Conservation (phyloP, 53 echinoderm and acorn worm genomes). For the Glandiceps talaboti region DNA sequence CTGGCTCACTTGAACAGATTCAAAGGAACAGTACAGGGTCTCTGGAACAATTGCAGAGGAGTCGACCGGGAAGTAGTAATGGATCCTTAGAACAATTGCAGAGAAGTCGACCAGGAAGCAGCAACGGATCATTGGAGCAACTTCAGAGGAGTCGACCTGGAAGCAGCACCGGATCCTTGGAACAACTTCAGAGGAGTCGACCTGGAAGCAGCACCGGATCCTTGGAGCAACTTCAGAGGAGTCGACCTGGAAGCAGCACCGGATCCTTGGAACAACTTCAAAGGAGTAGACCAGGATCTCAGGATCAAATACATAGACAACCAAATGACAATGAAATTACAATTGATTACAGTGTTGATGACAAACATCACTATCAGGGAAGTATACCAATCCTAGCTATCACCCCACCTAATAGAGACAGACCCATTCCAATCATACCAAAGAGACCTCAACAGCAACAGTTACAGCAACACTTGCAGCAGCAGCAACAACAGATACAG, state of each 20-base stretch:
- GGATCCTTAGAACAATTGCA: too few species aligned
- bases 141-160: not conserved
- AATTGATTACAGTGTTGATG: not conserved
- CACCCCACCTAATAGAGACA: constrained; percentile 10
- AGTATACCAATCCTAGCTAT: not conserved
- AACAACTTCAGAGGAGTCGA: not conserved
- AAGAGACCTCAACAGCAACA: not conserved
- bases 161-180: not conserved
- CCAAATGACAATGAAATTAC: not conserved
- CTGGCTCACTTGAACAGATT: not conserved
- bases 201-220: not conserved
- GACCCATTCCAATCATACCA: constrained; percentile 1
- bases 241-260: not conserved
- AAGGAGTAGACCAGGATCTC: not conserved
- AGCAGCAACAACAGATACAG: not conserved
- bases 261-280: not conserved
- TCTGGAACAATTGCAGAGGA: not conserved
- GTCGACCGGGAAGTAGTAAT: too few species aligned
- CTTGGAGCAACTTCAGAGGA: not conserved
- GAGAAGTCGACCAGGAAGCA: not conserved
- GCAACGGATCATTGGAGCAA: not conserved
- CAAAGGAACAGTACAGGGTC: not conserved
- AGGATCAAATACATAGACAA: not conserved
- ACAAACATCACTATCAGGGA: not conserved
- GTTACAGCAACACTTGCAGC: not conserved